phyloP scores from a whole-genome alignment of 1,140 invertebrate genomes.

The Chelonus insularis region DNA sequence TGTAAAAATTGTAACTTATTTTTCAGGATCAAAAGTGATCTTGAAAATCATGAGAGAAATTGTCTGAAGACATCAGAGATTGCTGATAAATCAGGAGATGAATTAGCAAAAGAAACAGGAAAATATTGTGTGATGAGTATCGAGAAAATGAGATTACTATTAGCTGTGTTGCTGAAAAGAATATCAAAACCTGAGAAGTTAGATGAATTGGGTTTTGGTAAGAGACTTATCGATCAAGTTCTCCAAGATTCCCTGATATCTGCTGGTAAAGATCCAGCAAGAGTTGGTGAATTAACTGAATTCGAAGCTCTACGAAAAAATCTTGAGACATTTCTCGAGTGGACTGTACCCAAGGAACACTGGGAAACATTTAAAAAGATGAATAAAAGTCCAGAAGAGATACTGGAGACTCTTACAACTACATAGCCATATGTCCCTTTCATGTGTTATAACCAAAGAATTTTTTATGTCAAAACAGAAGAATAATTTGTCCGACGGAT shows the following conservation, averaged over 20 bases:
- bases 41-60: slow-evolving; percentile 65
- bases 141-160: slow-evolving; percentile 74
- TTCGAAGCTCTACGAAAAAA: slow-evolving; percentile 70
- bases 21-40: slow-evolving; percentile 74
- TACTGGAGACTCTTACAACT: slow-evolving; percentile 72
- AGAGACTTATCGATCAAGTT: slow-evolving; percentile 81
- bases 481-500: neutral
- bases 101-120: slow-evolving; percentile 60
- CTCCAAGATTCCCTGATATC: slow-evolving; percentile 74
- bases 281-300: slow-evolving; percentile 60
- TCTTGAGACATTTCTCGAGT: slow-evolving; percentile 75
- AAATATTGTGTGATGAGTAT: slow-evolving; percentile 67
- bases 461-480: neutral
- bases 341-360: slow-evolving; percentile 77
- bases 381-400: slow-evolving; percentile 74
- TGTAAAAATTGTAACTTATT: slow-evolving; percentile 72
- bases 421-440: slow-evolving; percentile 33
- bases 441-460: slow-evolving; percentile 10
- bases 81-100: slow-evolving; percentile 45
- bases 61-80: slow-evolving; percentile 52
- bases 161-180: slow-evolving; percentile 78
- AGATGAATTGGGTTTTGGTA: slow-evolving; percentile 78
- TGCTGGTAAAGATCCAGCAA: slow-evolving; percentile 70
- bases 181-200: slow-evolving; percentile 78
- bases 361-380: slow-evolving; percentile 76